A percentile compares a stretch with the other conserved stretches of the same genome.
Conservation (phyloP, 2,797 vertebrate genomes). For the Myotis daubentonii region DNA sequence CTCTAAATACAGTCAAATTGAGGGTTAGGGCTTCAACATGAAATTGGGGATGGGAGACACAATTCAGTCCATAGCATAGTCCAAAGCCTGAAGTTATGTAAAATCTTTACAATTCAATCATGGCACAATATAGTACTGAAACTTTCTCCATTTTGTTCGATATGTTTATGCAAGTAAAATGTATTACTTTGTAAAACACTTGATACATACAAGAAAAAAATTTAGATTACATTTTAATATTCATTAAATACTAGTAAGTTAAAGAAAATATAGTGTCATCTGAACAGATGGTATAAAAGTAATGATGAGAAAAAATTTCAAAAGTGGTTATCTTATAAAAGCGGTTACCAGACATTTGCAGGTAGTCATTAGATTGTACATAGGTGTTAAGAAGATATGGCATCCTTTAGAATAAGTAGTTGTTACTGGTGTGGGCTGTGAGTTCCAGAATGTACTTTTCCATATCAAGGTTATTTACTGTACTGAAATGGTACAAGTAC, state of each 20-base stretch:
- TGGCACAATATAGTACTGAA: neutral
- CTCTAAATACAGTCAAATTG: neutral
- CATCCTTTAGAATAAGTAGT: neutral
- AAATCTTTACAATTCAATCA: neutral
- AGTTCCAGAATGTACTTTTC: conserved; percentile 13
- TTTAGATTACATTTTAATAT: neutral
- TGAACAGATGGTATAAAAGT: neutral
- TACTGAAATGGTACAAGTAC: neutral
- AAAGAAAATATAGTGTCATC: neutral
- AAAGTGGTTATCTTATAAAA: neutral
- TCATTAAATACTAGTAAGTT: neutral
- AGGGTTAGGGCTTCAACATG: neutral
- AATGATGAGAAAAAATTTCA: neutral
- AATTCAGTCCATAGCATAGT: neutral
- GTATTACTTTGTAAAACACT: neutral
- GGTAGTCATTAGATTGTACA: neutral
- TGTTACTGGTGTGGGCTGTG: neutral
- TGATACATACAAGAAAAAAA: neutral
- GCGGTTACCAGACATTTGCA: neutral
- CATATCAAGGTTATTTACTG: neutral
- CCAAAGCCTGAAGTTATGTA: neutral
- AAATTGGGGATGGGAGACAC: neutral
- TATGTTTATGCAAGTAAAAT: neutral
- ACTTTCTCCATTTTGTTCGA: neutral
- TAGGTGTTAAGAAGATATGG: neutral